A percentile compares a stretch with the other conserved stretches of the same genome.
Conservation (phyloP, 2,888 invertebrate genomes). For the Zelleria hepariella region DNA sequence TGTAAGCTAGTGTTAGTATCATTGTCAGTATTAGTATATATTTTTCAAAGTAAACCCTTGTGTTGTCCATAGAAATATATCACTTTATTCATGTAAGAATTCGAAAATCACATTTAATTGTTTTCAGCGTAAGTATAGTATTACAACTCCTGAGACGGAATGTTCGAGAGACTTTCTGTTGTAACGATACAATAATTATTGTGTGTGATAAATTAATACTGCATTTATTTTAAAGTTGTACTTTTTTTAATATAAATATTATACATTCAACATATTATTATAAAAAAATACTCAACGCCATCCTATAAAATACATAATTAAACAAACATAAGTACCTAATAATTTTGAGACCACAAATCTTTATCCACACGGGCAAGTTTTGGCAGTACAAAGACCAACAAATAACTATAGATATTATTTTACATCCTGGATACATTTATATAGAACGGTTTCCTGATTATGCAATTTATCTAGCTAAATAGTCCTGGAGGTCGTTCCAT, state of each 20-base stretch:
- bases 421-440: conserved; percentile 3
- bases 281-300: neutral
- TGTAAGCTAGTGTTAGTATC: too few species aligned
- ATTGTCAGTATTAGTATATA: neutral
- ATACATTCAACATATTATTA: neutral
- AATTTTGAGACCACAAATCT: conserved; percentile 11
- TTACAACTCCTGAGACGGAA: conserved; percentile 6
- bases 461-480: conserved; percentile 10
- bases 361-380: neutral
- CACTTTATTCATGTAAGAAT: conserved; percentile 47
- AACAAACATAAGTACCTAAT: neutral
- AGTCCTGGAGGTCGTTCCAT: neutral
- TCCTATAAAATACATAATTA: neutral
- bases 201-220: conserved; percentile 11
- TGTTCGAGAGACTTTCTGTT: conserved; percentile 8
- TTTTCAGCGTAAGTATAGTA: neutral
- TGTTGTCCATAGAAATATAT: conserved; percentile 48
- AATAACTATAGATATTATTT: too few species aligned
- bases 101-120: neutral
- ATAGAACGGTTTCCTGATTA: neutral
- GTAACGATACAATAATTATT: conserved; percentile 21
- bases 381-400: conserved; percentile 2
- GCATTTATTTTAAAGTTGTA: conserved; percentile 8
- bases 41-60: neutral
- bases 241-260: neutral